Conservation (phyloP, 1,140 invertebrate species). For the Homalodisca vitripennis region DNA sequence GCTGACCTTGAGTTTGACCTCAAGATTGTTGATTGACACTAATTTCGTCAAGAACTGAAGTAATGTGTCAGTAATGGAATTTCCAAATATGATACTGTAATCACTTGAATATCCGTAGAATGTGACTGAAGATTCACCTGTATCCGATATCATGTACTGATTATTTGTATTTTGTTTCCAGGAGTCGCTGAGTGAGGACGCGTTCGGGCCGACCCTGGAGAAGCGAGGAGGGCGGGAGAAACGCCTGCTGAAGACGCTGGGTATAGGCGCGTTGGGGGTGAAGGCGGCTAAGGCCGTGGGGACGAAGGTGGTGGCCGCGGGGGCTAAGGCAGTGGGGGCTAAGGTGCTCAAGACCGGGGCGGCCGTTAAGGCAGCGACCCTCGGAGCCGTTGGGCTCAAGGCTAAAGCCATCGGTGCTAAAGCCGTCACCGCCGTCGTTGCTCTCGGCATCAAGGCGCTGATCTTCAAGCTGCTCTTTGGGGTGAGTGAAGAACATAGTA, state of each 20-base stretch:
- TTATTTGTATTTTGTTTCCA: constrained; percentile 2
- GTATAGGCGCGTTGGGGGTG: background rate
- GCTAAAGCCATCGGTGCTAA: constrained; percentile 4
- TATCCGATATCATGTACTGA: background rate
- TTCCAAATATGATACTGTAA: background rate
- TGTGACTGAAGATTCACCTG: background rate
- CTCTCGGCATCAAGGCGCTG: constrained; percentile 10
- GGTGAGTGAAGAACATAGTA: constrained; percentile 2
- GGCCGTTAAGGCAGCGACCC: background rate
- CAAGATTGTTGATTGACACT: too few species aligned
- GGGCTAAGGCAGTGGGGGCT: constrained; percentile 14
- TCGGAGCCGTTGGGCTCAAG: constrained; percentile 6
- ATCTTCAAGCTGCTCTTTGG: constrained; percentile 19
- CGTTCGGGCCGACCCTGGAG: background rate
- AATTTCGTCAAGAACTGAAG: too few species aligned
- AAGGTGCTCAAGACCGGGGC: constrained; percentile 14
- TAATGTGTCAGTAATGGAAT: too few species aligned
- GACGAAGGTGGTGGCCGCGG: constrained; percentile 5
- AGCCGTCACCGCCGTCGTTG: background rate
- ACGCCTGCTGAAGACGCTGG: background rate
- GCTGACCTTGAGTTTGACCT: too few species aligned
- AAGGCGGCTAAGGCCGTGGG: constrained; percentile 11
- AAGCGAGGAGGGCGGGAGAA: background rate
- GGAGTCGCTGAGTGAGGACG: constrained; percentile 12
- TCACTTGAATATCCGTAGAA: background rate